These are phyloP conservation scores for Schizopygopsis malacanthus DNA, from an alignment of 2,797 vertebrate genomes.

Conservation along the genomic window DNA sequence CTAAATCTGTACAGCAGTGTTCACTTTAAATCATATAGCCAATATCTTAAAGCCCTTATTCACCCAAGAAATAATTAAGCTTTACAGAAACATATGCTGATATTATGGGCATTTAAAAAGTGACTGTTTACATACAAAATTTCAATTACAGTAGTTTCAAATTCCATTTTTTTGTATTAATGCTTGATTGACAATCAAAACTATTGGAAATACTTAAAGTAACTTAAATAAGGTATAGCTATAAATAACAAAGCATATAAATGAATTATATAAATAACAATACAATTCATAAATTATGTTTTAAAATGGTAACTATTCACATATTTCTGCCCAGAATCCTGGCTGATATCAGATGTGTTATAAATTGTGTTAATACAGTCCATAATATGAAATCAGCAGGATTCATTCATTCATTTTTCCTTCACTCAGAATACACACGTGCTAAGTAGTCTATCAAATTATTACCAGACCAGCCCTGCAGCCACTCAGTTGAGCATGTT, in stretches of 20 bases:
- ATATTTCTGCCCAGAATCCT: background rate
- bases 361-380: constrained; percentile 10
- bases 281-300: background rate
- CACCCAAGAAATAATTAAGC: background rate
- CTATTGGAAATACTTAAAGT: background rate
- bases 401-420: background rate
- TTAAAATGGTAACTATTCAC: background rate
- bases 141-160: background rate
- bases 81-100: background rate
- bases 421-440: background rate
- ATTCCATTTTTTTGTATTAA: background rate
- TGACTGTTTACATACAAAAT: background rate
- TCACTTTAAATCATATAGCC: background rate
- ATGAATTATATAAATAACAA: background rate
- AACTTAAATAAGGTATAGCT: background rate
- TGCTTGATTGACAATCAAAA: background rate
- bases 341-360: background rate
- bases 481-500: constrained; percentile 5
- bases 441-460: constrained; percentile 11
- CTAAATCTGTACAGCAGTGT: constrained; percentile 10
- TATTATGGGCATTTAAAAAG: background rate
- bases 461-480: constrained; percentile 3
- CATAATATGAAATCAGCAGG: background rate
- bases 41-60: background rate
- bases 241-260: background rate